A percentile compares a stretch with the other conserved stretches of the same genome.
These are phyloP conservation scores for Netelia fuscicornis DNA, from an alignment of 2,888 invertebrate genomes.

Conservation along the genomic window DNA sequence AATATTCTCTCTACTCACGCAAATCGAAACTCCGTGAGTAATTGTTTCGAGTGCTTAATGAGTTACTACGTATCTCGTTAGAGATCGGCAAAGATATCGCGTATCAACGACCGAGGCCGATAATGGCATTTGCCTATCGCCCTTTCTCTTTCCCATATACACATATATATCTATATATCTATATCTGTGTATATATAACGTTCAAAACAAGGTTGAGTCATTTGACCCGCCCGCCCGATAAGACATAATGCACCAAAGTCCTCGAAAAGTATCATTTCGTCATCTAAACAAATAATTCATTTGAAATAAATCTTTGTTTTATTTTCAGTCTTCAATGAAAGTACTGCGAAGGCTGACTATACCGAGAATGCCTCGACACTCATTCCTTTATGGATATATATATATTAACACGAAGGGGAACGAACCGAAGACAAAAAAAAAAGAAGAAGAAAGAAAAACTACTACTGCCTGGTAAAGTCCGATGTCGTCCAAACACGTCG, in stretches of 20 bases:
- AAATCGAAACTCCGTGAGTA: conserved; percentile 48
- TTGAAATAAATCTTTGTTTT: too few relatives aligned
- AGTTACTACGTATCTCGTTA: conserved; percentile 36
- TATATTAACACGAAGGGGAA: background rate
- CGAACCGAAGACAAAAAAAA: background rate
- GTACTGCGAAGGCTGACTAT: too few relatives aligned
- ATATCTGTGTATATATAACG: background rate
- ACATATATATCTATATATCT: background rate
- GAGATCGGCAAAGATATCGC: conserved; percentile 28
- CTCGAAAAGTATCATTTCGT: too few relatives aligned
- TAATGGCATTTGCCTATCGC: conserved; percentile 18
- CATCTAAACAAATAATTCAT: too few relatives aligned
- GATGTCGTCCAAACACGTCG: conserved; percentile 25
- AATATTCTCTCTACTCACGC: conserved; percentile 5
- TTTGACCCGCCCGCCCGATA: too few relatives aligned
- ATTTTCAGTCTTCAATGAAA: background rate
- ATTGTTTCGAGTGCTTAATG: conserved; percentile 54
- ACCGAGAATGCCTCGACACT: too few relatives aligned
- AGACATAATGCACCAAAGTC: too few relatives aligned
- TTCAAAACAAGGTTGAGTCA: too few relatives aligned
- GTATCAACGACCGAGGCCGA: conserved; percentile 19
- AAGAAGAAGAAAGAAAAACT: conserved; percentile 9
- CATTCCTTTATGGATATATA: too few relatives aligned
- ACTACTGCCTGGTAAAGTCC: background rate
- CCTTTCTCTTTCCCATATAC: background rate